A percentile compares a stretch with the other conserved stretches of the same genome.
These are phyloP conservation scores for Coremacera marginata DNA, from an alignment of 2,888 invertebrate genomes.

Conservation along the genomic window DNA sequence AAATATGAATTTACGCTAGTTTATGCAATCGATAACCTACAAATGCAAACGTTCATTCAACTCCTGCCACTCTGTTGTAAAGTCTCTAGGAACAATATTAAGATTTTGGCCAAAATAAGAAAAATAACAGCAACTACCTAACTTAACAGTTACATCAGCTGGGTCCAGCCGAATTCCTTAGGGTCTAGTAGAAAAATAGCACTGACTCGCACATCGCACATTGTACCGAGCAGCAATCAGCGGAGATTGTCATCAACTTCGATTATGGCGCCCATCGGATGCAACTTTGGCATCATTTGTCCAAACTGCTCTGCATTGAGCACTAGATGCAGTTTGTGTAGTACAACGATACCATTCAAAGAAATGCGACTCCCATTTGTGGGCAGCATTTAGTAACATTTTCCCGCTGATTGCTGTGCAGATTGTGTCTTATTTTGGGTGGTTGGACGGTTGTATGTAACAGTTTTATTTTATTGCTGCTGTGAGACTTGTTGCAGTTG, in stretches of 20 bases:
- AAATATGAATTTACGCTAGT: too few species aligned
- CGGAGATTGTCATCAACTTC: not conserved
- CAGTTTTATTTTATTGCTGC: slow-evolving; percentile 61
- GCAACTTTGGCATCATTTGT: not conserved
- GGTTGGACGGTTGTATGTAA: slow-evolving; percentile 46
- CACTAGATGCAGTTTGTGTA: not conserved
- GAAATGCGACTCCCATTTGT: slow-evolving; percentile 53
- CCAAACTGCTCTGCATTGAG: too few species aligned
- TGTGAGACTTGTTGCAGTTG: slow-evolving; percentile 34
- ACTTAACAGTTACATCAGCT: not conserved
- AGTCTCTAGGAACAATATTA: too few species aligned
- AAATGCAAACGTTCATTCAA: not conserved
- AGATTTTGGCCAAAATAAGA: not conserved
- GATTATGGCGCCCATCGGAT: not conserved
- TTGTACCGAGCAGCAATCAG: not conserved
- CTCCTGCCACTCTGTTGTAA: not conserved
- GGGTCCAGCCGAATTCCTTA: slow-evolving; percentile 4
- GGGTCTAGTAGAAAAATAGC: slow-evolving; percentile 33
- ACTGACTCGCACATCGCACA: not conserved
- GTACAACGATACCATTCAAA: not conserved
- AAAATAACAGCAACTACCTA: not conserved
- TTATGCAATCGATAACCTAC: too few species aligned
- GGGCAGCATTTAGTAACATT: slow-evolving; percentile 62
- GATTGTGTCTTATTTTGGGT: slow-evolving; percentile 60
- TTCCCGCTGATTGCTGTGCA: slow-evolving; percentile 50